phyloP scores from a whole-genome alignment of 2,113 vertebrate genomes.

The Triplophysa rosa region DNA sequence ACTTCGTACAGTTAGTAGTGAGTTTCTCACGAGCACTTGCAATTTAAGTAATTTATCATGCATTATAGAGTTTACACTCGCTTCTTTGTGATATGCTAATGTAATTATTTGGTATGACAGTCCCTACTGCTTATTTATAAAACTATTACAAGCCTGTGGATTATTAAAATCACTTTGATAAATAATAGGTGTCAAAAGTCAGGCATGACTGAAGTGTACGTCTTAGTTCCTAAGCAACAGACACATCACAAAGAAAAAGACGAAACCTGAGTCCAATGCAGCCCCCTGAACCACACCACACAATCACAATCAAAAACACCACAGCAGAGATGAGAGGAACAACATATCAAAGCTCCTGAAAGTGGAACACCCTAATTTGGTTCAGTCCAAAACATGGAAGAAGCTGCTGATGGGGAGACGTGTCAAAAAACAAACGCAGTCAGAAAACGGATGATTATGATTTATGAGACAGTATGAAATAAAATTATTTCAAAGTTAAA shows the following conservation, averaged over 20 bases:
- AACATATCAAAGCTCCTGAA: not conserved
- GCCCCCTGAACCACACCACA: slow-evolving; percentile 3
- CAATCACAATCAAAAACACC: not conserved
- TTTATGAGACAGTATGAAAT: too few relatives aligned
- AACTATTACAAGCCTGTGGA: not conserved
- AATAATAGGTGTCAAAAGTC: slow-evolving; percentile 14
- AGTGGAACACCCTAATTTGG: not conserved
- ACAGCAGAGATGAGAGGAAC: slow-evolving; percentile 1
- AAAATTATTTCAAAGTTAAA: too few relatives aligned
- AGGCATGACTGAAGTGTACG: slow-evolving; percentile 7
- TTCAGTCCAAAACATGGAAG: too few relatives aligned
- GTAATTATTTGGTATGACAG: not conserved
- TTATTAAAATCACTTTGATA: slow-evolving; percentile 12
- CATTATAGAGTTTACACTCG: not conserved
- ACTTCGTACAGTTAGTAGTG: not conserved
- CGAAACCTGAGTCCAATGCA: not conserved
- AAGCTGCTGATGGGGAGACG: too few relatives aligned
- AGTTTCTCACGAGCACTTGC: not conserved
- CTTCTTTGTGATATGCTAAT: slow-evolving; percentile 23
- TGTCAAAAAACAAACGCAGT: too few relatives aligned
- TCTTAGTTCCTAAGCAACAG: slow-evolving; percentile 50
- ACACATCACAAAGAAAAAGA: not conserved
- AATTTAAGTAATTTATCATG: slow-evolving; percentile 19
- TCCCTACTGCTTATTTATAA: not conserved
- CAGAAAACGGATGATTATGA: too few relatives aligned